Evolutionary conservation across 2,888 invertebrate genomes (phyloP), one percentile per base, ranked within the genome.

Genomic region (Philereme transversata): DNA sequence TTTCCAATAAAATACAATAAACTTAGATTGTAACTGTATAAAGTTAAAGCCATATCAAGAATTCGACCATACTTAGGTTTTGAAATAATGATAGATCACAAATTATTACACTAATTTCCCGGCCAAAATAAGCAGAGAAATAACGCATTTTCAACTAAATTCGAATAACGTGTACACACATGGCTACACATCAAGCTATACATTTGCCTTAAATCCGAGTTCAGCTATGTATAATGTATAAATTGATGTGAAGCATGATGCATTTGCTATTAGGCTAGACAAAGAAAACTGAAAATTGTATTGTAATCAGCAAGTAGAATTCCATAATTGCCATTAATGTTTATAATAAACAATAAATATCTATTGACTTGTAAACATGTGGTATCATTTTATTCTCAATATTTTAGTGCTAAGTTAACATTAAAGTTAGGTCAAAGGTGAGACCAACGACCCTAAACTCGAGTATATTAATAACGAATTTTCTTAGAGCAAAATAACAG

Each of bases 331-430:
- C 73, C 73, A 75, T 64, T 70, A 74, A 71, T 73, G 52, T 56
- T 58, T 54, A 72, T 72, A 78, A 51, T 59, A 63, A 76, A 77
- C 75, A 74, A 68, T 76, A 71, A 74, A 74, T 71, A 75, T 71
- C 54, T 67, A 70, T 70, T 67, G 61, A 70, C 64, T 68, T 70
- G 68, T 68, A 64, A 64, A 65, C 56, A 63, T 35, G 59, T 66
- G 43, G 62, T 61, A 57, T 68, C 63, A 65, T 64, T 68, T 64
- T 45, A 49, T 61, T 57, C 50, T 47, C 54, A 46, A 51, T 54
- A 50, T 22, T 58, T 48, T 48, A 53, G 45, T 59, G 49, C 45
- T 48, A 53, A 49, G 48, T 48, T 53, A 52, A 58, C 48, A 58
- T 52, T 43, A 36, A 38, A 38, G 38, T 41, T 44, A 35, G 41